These are phyloP conservation scores for Rousettus madagascariensis DNA, from an alignment of 2,797 vertebrate species.

Conservation along the genomic window DNA sequence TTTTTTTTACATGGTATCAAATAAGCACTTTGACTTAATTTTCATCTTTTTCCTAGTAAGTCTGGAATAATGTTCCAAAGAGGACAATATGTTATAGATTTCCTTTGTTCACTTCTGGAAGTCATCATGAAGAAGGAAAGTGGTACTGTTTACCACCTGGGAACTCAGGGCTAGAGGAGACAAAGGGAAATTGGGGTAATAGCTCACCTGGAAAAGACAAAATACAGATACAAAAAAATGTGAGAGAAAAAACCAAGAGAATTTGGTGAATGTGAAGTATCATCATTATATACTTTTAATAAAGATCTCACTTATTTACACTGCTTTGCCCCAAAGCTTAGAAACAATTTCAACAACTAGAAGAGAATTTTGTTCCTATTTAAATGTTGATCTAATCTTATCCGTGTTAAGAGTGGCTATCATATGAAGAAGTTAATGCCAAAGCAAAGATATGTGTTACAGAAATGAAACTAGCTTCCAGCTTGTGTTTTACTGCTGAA, in stretches of 20 bases:
- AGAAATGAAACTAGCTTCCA: neutral
- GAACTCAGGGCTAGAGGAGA: neutral
- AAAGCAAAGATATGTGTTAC: neutral
- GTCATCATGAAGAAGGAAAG: slow-evolving; percentile 16
- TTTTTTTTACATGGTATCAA: neutral
- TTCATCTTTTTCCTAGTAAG: neutral
- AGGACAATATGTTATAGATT: neutral
- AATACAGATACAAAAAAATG: neutral
- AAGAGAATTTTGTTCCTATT: neutral
- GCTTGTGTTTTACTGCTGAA: neutral
- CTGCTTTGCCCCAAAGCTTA: neutral
- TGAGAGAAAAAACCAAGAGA: neutral
- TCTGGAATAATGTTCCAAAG: slow-evolving; percentile 2
- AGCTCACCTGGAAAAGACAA: neutral
- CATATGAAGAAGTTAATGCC: neutral
- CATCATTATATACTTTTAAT: neutral
- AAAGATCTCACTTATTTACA: neutral
- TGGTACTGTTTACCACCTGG: neutral
- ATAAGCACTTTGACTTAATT: slow-evolving; percentile 9
- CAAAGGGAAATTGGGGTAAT: neutral
- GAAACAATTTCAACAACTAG: neutral
- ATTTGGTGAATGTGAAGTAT: neutral
- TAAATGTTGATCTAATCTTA: neutral
- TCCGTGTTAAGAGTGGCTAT: neutral
- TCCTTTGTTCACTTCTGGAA: slow-evolving; percentile 56